phyloP scores from a whole-genome alignment of 2,797 vertebrate species.

The Brachymystax lenok region DNA sequence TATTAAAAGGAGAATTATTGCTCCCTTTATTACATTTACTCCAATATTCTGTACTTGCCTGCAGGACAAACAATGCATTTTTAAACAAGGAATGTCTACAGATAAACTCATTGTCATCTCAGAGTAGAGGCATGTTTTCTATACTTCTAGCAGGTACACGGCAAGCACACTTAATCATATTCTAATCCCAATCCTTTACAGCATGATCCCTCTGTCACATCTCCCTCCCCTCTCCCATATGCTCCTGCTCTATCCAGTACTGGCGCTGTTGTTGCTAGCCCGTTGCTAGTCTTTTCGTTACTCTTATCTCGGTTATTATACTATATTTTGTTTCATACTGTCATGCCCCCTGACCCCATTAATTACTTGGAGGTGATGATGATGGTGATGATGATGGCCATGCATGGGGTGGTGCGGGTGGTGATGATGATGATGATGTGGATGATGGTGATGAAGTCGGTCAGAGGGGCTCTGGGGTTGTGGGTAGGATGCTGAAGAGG shows the following conservation, averaged over 20 bases:
- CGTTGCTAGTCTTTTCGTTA: no score
- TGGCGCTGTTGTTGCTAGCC: neutral
- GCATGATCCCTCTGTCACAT: constrained; percentile 28
- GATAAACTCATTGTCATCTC: constrained; percentile 5
- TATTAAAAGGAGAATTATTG: neutral
- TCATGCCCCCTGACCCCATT: neutral
- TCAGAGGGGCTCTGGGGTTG: constrained; percentile 75
- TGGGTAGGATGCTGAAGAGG: constrained; percentile 65
- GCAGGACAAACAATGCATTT: neutral
- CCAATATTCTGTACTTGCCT: neutral
- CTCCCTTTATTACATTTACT: neutral
- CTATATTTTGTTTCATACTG: neutral
- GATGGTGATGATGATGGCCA: constrained; percentile 71
- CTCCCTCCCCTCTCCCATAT: neutral
- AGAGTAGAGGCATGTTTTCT: constrained; percentile 19
- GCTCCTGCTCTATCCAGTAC: neutral
- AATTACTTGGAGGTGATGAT: constrained; percentile 69
- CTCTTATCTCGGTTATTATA: neutral
- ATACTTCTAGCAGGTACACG: constrained; percentile 30
- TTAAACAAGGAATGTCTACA: neutral
- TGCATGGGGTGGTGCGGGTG: constrained; percentile 73
- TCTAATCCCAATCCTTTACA: constrained; percentile 60
- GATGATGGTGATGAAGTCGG: constrained; percentile 72
- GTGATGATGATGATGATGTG: constrained; percentile 75
- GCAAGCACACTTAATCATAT: constrained; percentile 30